Evolutionary conservation across 2,113 vertebrate species (phyloP).

Genomic region (Phaethornis superciliosus): DNA sequence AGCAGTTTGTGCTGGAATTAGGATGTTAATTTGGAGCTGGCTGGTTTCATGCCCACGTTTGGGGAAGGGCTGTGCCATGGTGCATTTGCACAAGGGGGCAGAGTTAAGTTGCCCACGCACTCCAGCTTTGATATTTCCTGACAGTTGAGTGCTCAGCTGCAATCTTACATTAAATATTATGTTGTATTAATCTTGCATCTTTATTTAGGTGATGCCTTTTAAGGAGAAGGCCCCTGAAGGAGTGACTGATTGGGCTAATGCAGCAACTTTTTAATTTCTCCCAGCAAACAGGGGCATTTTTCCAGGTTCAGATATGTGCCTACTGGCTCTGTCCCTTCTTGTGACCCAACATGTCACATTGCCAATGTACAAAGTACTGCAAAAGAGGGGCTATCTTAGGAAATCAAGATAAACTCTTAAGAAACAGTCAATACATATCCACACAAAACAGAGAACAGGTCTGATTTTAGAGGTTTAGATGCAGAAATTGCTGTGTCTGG

Average conservation of each 20-base stretch:
- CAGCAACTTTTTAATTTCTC: fast-evolving
- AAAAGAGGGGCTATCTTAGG: neutral
- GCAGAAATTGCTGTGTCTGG: neutral
- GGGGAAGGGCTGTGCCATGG: neutral
- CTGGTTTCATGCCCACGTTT: fast-evolving
- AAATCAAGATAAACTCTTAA: neutral
- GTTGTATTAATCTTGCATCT: constrained; percentile 40
- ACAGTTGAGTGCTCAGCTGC: constrained; percentile 32
- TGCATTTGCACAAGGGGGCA: constrained; percentile 55
- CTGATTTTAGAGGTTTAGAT: neutral
- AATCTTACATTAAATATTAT: neutral
- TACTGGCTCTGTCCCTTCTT: neutral
- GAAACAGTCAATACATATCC: neutral
- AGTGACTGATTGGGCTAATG: neutral
- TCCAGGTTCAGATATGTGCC: fast-evolving
- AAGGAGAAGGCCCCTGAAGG: neutral
- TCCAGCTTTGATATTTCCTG: constrained; percentile 28
- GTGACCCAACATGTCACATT: neutral
- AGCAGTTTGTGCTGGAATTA: neutral
- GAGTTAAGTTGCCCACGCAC: constrained; percentile 50
- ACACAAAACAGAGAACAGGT: neutral
- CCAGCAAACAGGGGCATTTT: neutral
- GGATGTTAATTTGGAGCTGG: neutral
- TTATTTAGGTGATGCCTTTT: constrained; percentile 48
- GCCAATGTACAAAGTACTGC: neutral